Conservation (phyloP, 1,140 invertebrate genomes). For the Heliconius eleuchia region DNA sequence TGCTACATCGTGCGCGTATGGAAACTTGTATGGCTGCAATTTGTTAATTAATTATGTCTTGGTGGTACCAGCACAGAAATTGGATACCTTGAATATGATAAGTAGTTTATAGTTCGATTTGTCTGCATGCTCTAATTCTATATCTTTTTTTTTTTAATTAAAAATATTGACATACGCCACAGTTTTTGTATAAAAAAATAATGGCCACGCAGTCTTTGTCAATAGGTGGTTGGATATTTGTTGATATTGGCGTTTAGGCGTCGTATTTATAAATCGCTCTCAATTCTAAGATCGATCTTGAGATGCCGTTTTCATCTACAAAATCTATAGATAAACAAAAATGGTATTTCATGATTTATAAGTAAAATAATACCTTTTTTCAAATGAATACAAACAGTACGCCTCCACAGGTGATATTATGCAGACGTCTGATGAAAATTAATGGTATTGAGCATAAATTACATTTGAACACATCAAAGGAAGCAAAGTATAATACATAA, state of each 20-base stretch:
- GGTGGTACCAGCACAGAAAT: background rate
- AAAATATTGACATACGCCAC: conserved; percentile 11
- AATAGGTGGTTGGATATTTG: background rate
- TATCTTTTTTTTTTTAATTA: background rate
- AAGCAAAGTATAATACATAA: conserved; percentile 62
- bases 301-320: too few species aligned
- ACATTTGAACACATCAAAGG: conserved; percentile 75
- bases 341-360: too few species aligned
- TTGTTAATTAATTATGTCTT: background rate
- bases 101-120: background rate
- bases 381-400: conserved; percentile 23
- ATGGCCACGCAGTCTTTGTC: conserved; percentile 44
- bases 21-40: background rate
- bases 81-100: background rate
- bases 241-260: background rate
- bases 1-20: conserved; percentile 19
- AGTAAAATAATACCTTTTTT: background rate
- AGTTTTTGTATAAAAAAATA: conserved; percentile 1
- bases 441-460: conserved; percentile 67
- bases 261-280: background rate
- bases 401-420: conserved; percentile 44
- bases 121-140: background rate
- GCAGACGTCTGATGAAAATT: conserved; percentile 41
- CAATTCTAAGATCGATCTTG: too few species aligned
- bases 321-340: too few species aligned